Evolutionary conservation across 2,113 vertebrate genomes (phyloP).

Genomic region (Protobothrops flavoviridis): DNA sequence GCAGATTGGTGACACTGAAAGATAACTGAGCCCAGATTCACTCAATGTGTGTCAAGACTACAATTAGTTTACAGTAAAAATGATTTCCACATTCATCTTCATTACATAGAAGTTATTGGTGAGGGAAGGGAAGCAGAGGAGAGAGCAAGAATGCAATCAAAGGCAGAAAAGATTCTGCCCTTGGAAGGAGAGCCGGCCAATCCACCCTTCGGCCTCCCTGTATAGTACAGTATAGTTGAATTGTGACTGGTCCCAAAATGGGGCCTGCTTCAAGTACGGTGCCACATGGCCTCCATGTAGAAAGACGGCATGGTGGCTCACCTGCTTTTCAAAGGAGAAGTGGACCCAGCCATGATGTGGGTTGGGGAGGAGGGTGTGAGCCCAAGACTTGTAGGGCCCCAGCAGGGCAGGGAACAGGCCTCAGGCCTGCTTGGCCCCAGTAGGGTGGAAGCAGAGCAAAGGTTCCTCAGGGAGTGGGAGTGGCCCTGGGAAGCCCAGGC

Average conservation of each 20-base stretch:
- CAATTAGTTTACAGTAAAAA: slow-evolving; percentile 39
- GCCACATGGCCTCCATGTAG: background rate
- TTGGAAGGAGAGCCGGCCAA: background rate
- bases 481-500: too few species aligned
- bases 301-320: background rate
- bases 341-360: background rate
- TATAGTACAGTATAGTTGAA: background rate
- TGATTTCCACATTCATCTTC: slow-evolving; percentile 5
- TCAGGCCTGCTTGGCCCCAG: too few species aligned
- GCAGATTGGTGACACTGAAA: background rate
- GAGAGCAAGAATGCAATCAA: background rate
- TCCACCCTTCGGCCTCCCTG: background rate
- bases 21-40: slow-evolving; percentile 14
- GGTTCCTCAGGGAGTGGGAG: too few species aligned
- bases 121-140: background rate
- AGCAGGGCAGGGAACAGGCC: background rate
- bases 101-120: slow-evolving; percentile 21
- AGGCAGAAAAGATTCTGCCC: background rate
- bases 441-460: too few species aligned
- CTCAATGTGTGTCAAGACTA: background rate
- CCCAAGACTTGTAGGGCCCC: background rate
- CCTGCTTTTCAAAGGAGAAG: background rate
- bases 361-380: background rate
- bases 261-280: background rate
- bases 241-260: background rate